These are phyloP conservation scores for Genyomyrus donnyi DNA, from an alignment of 2,113 vertebrate genomes.

Conservation along the genomic window DNA sequence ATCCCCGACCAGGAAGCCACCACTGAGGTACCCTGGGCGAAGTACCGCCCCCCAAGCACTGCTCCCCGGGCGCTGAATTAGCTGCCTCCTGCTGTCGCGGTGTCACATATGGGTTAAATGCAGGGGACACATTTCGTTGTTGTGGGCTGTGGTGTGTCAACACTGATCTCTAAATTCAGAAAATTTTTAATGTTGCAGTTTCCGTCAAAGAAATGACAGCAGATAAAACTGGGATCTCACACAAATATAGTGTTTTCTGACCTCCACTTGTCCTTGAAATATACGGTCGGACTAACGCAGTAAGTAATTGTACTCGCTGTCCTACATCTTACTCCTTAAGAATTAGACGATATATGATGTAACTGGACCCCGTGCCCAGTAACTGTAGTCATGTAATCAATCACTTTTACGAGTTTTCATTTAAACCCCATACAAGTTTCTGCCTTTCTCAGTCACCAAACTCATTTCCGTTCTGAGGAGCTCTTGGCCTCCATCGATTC, in stretches of 20 bases:
- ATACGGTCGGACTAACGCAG: background rate
- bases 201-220: background rate
- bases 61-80: too few species aligned
- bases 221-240: background rate
- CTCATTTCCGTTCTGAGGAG: background rate
- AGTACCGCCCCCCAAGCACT: too few species aligned
- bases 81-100: too few species aligned
- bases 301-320: background rate
- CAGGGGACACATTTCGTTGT: too few species aligned
- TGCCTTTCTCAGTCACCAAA: background rate
- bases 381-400: background rate
- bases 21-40: too few species aligned
- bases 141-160: too few species aligned
- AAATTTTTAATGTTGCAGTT: background rate
- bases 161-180: too few species aligned
- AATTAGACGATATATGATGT: background rate
- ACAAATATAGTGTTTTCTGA: background rate
- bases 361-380: background rate
- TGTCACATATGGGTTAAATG: too few species aligned
- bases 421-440: background rate
- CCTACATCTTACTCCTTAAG: background rate
- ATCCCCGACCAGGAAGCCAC: too few species aligned
- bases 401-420: background rate
- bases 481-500: background rate
- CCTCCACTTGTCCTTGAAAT: background rate